Evolutionary conservation across 2,797 vertebrate genomes (phyloP), one percentile per base, ranked within the genome.

Genomic region (Neomorphus geoffroyi): DNA sequence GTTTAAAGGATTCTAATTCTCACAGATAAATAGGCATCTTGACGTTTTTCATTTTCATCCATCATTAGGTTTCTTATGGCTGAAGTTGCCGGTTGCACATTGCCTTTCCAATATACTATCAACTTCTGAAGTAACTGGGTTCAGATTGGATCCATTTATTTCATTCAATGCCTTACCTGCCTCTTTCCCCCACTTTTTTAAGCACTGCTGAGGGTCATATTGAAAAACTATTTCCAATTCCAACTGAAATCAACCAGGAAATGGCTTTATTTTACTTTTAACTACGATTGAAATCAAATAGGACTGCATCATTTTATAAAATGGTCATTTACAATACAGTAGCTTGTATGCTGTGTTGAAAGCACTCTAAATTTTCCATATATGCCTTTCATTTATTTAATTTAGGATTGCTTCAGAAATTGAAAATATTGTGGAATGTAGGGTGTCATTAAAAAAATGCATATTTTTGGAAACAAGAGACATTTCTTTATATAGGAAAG

Each of bases 261-360:
- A 98, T 97, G 89, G 93, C 97, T 97, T 98, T 98, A 96, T 98
- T 98, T 97, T 97, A 97, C 96, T 97, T 97, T 97, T 97, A 97
- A 95, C 95, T 96, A 96, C 18, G 11, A 96, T 91, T 61, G 32
- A 97, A 96, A 89, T 92, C 96, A 97, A 97, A 94, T 86, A 96
- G 61, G 94, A 95, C 96, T 96, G 90, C 89, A 95, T 94, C 87
- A 85, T 97, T 97, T 97, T 93, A 88, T 90, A 88, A 94, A 95
- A 93, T 51, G 56, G 67, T 92, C 71, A 73, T 95, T 91, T 93
- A 91, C 67, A 80, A 80, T 78, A 77, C 57, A 66, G 69, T 69
- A 43, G 57, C 70, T 82, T 92, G 65, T 87, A 33, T 75, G 50
- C 69, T 60, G 12, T 80, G 41, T 75, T 71, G 86, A 96, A 92